These are phyloP conservation scores for Harpalus rubripes DNA, from an alignment of 2,888 invertebrate genomes.

Conservation along the genomic window DNA sequence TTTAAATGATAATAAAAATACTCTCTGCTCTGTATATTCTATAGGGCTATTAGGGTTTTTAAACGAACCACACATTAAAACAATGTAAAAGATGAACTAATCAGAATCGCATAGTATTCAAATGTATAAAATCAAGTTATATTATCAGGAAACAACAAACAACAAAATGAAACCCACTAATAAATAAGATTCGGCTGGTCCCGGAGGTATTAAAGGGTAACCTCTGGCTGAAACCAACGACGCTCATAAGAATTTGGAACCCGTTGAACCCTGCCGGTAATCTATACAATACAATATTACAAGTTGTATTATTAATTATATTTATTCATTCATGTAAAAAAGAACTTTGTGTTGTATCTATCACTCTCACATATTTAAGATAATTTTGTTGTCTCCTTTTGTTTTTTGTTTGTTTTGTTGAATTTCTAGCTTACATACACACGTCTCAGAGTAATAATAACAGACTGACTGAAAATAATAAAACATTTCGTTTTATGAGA, in stretches of 20 bases:
- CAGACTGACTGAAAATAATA: conserved; percentile 64
- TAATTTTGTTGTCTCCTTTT: conserved; percentile 62
- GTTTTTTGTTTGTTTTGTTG: conserved; percentile 47
- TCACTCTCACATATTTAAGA: conserved; percentile 68
- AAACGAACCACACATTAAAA: conserved; percentile 56
- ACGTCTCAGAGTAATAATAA: conserved; percentile 60
- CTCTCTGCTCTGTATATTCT: conserved; percentile 77
- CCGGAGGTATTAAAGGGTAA: conserved; percentile 64
- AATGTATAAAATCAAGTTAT: conserved; percentile 4
- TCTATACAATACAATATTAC: conserved; percentile 66
- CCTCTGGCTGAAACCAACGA: conserved; percentile 68
- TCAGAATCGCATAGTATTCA: conserved; percentile 31
- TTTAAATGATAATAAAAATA: conserved; percentile 74
- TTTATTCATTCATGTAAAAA: conserved; percentile 73
- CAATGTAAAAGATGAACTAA: conserved; percentile 32
- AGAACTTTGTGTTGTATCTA: conserved; percentile 71
- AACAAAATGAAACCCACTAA: background rate
- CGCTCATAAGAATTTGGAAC: conserved; percentile 66
- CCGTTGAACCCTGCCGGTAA: conserved; percentile 76
- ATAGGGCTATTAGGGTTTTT: conserved; percentile 72
- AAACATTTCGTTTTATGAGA: conserved; percentile 59
- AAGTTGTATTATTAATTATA: conserved; percentile 40
- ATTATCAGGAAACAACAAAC: conserved; percentile 16
- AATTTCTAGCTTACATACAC: conserved; percentile 67
- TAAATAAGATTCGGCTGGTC: conserved; percentile 59